phyloP scores from a whole-genome alignment of 2,888 invertebrate genomes.

The Adineta ricciae region DNA sequence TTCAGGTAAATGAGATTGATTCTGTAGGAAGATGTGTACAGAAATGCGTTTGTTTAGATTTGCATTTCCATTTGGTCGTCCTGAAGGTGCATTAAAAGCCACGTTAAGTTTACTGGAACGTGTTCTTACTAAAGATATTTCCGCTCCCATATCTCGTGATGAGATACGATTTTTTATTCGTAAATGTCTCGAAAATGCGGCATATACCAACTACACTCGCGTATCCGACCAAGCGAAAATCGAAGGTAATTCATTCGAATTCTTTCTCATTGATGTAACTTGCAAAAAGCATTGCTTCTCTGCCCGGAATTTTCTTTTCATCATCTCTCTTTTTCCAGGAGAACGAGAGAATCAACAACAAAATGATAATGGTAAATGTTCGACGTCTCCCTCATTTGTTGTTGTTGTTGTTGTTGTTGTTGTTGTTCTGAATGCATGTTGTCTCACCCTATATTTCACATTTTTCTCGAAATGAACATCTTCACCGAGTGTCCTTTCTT shows the following conservation, averaged over 20 bases:
- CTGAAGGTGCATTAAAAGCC: slow-evolving; percentile 91
- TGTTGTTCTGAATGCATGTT: background rate
- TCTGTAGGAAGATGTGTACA: no score
- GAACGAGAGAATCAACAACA: background rate
- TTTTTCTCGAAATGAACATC: no score
- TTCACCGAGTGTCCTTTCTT: background rate
- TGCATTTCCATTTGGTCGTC: slow-evolving; percentile 95
- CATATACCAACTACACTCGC: slow-evolving; percentile 87
- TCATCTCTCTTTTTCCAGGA: background rate
- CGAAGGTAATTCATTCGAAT: slow-evolving; percentile 63
- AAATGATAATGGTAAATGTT: background rate
- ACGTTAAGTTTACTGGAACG: slow-evolving; percentile 87
- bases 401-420: background rate
- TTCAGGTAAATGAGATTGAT: slow-evolving; percentile 61
- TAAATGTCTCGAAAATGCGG: slow-evolving; percentile 91
- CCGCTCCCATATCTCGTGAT: slow-evolving; percentile 84
- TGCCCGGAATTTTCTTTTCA: no score
- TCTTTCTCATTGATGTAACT: no score
- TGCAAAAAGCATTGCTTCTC: no score
- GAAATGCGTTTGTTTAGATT: slow-evolving; percentile 58
- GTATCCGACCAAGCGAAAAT: slow-evolving; percentile 92
- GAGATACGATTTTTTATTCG: slow-evolving; percentile 91
- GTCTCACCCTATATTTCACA: no score
- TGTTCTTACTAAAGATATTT: slow-evolving; percentile 91
- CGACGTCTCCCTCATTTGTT: background rate